These are phyloP conservation scores for Leucoptera coffeella DNA, from an alignment of 2,888 invertebrate genomes.

Conservation along the genomic window DNA sequence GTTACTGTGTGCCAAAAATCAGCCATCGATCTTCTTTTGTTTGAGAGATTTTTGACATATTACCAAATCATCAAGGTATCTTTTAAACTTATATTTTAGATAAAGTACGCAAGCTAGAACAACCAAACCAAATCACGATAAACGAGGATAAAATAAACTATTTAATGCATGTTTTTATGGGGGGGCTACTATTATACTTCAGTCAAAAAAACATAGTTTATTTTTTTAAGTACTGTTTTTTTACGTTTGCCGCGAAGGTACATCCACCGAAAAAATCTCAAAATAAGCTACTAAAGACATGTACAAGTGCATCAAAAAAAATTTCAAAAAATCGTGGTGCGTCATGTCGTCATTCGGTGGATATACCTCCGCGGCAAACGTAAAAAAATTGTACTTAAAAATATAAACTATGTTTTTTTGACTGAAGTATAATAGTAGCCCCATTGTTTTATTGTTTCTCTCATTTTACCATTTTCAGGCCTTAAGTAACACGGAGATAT, in stretches of 20 bases:
- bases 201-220: constrained; percentile 1
- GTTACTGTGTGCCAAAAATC: no score
- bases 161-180: constrained; percentile 1
- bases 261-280: neutral
- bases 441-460: no score
- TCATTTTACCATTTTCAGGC: no score
- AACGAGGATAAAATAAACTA: constrained; percentile 2
- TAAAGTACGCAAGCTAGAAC: constrained; percentile 1
- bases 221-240: constrained; percentile 1
- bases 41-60: no score
- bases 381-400: constrained; percentile 1
- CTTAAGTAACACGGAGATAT: no score
- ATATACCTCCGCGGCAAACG: constrained; percentile 1
- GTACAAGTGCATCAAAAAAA: no score
- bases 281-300: no score
- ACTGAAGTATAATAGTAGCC: constrained; percentile 3
- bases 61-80: no score
- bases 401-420: neutral
- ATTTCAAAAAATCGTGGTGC: no score
- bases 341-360: no score
- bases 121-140: constrained; percentile 2
- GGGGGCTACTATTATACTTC: constrained; percentile 3
- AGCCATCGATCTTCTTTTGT: no score
- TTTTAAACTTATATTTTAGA: constrained; percentile 1
- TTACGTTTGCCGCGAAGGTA: constrained; percentile 1